Conservation (phyloP, 1,140 invertebrate species). For the Drosophila subobscura region DNA sequence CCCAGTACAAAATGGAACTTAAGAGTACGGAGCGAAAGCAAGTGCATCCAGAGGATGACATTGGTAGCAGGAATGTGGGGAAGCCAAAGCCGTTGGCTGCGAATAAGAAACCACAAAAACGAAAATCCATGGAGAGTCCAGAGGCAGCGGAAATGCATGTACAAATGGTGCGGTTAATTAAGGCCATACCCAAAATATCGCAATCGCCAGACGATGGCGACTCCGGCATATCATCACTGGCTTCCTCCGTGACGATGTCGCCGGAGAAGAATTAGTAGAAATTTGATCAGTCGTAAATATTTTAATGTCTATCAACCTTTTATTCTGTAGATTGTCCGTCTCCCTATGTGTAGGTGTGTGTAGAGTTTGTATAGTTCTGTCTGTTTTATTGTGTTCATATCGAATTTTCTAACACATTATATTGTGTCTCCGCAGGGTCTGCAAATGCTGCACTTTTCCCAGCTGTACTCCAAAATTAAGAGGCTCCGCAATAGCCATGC, state of each 20-base stretch:
- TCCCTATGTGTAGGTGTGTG: slow-evolving; percentile 1
- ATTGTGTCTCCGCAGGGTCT: slow-evolving; percentile 47
- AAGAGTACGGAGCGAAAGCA: slow-evolving; percentile 37
- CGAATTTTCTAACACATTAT: slow-evolving; percentile 29
- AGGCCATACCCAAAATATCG: slow-evolving; percentile 52
- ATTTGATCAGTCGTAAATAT: slow-evolving; percentile 4
- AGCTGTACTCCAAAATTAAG: slow-evolving; percentile 54
- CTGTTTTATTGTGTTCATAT: slow-evolving; percentile 12
- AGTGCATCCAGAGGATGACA: slow-evolving; percentile 65
- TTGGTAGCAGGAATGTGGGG: slow-evolving; percentile 45
- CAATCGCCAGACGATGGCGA: slow-evolving; percentile 45
- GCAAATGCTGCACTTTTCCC: slow-evolving; percentile 32
- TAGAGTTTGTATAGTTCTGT: slow-evolving; percentile 28
- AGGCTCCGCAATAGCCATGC: slow-evolving; percentile 23
- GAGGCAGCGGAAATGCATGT: slow-evolving; percentile 24
- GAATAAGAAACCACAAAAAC: neutral
- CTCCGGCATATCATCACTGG: slow-evolving; percentile 67
- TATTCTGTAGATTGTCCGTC: slow-evolving; percentile 1
- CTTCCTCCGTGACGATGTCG: slow-evolving; percentile 26
- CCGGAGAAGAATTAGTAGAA: slow-evolving; percentile 9
- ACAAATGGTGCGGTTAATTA: slow-evolving; percentile 61
- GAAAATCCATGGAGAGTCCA: slow-evolving; percentile 6
- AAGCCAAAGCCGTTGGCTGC: neutral
- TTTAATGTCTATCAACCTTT: neutral
- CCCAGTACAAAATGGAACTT: slow-evolving; percentile 50